A percentile compares a stretch with the other conserved stretches of the same genome.
These are phyloP conservation scores for Geothlypis trichas DNA, from an alignment of 2,113 vertebrate species.

Conservation along the genomic window DNA sequence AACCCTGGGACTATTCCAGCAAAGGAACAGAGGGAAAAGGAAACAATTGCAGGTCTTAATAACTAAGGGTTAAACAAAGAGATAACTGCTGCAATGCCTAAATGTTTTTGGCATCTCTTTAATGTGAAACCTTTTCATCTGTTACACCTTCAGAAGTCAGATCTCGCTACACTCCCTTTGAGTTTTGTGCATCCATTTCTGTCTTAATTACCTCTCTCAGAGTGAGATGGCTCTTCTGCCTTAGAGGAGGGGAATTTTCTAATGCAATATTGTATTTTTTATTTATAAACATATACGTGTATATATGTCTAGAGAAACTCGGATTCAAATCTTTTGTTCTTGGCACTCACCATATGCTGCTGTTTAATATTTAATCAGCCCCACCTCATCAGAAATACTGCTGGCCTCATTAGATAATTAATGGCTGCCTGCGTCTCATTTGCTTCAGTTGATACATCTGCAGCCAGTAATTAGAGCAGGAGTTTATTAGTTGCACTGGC, in stretches of 20 bases:
- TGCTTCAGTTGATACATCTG: conserved; percentile 84
- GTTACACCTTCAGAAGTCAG: conserved; percentile 69
- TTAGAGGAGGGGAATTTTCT: background rate
- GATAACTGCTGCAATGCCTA: conserved; percentile 13
- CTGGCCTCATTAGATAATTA: conserved; percentile 88
- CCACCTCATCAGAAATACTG: conserved; percentile 82
- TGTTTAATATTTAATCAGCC: conserved; percentile 91
- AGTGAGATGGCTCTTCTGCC: conserved; percentile 51
- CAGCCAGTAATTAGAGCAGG: conserved; percentile 85
- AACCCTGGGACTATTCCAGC: background rate
- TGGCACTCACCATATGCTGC: conserved; percentile 81
- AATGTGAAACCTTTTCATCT: conserved; percentile 76
- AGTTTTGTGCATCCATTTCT: conserved; percentile 59
- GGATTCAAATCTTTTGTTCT: conserved; percentile 73
- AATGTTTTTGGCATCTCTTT: conserved; percentile 72
- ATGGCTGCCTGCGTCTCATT: conserved; percentile 80
- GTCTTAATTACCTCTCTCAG: conserved; percentile 76
- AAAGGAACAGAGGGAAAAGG: background rate
- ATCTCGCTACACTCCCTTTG: conserved; percentile 34
- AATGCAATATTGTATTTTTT: background rate
- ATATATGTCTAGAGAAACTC: background rate
- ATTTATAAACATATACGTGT: background rate
- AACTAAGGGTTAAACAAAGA: conserved; percentile 71
- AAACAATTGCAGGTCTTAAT: conserved; percentile 10
- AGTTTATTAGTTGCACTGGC: conserved; percentile 84